Evolutionary conservation across 2,888 invertebrate genomes (phyloP).

Genomic region (Euphydryas editha): DNA sequence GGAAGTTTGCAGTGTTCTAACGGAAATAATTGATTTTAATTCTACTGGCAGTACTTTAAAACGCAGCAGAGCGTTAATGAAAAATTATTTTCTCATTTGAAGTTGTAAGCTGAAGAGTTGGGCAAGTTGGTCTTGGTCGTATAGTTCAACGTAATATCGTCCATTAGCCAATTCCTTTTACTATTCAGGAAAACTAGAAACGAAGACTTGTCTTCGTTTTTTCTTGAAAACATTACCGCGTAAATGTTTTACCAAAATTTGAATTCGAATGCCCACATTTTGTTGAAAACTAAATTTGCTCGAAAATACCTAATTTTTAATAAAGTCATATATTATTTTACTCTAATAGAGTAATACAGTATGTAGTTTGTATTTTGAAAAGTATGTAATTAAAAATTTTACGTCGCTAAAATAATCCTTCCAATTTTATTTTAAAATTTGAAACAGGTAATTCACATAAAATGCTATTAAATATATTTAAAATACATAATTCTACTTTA

Average conservation of each 20-base stretch:
- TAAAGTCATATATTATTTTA: too few species aligned
- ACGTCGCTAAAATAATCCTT: too few species aligned
- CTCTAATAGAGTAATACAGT: too few species aligned
- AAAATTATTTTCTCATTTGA: conserved; percentile 74
- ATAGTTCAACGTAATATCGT: conserved; percentile 56
- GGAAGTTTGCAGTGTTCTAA: conserved; percentile 65
- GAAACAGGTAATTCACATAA: too few species aligned
- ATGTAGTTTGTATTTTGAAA: too few species aligned
- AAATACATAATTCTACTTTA: too few species aligned
- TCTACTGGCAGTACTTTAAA: conserved; percentile 65
- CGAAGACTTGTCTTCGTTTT: conserved; percentile 3
- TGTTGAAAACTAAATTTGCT: not conserved
- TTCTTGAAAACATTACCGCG: conserved; percentile 1
- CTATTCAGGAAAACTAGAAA: conserved; percentile 15
- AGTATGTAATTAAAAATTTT: too few species aligned
- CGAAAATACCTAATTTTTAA: not conserved
- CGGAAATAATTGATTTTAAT: conserved; percentile 77
- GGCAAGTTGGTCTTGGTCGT: conserved; percentile 40
- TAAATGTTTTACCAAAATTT: not conserved
- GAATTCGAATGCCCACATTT: not conserved
- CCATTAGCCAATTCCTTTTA: conserved; percentile 58
- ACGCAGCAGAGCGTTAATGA: conserved; percentile 72
- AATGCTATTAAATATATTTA: too few species aligned
- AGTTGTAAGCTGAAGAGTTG: conserved; percentile 62
- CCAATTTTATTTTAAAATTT: too few species aligned